These are phyloP conservation scores for Nematopogon swammerdamellus DNA, from an alignment of 2,888 invertebrate species.

Conservation along the genomic window DNA sequence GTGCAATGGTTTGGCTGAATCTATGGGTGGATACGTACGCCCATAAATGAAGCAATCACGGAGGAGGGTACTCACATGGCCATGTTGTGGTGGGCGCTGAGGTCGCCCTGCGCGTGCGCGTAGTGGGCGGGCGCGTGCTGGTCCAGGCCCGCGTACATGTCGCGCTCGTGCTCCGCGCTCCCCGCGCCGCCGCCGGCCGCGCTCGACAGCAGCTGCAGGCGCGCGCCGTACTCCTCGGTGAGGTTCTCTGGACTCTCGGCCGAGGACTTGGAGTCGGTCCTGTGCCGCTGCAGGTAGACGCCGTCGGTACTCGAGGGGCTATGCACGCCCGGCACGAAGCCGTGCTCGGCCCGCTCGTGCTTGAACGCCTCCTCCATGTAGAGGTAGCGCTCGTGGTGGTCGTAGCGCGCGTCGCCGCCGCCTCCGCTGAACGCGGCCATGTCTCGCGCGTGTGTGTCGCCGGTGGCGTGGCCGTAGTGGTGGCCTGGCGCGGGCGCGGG, in stretches of 20 bases:
- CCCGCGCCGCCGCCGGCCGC: constrained; percentile 32
- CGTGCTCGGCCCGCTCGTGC: constrained; percentile 16
- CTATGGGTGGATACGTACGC: too few relatives aligned
- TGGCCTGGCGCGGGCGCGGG: constrained; percentile 7
- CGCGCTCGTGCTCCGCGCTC: constrained; percentile 13
- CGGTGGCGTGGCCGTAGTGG: not conserved
- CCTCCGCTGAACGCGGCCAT: constrained; percentile 24
- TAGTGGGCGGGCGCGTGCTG: not conserved
- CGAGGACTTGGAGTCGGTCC: not conserved
- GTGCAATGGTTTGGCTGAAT: too few relatives aligned
- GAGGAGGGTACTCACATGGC: not conserved
- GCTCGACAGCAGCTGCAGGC: constrained; percentile 13
- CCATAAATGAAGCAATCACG: constrained; percentile 7
- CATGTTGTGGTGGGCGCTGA: constrained; percentile 2
- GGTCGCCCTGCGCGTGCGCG: not conserved
- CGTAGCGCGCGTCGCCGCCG: constrained; percentile 27
- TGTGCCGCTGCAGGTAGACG: constrained; percentile 15
- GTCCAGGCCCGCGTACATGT: not conserved
- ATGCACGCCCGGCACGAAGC: constrained; percentile 20
- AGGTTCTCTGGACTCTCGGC: not conserved
- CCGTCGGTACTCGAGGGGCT: constrained; percentile 20
- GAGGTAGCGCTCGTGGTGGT: constrained; percentile 47
- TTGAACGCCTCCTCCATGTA: constrained; percentile 38
- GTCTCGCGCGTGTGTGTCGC: not conserved
- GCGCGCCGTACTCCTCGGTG: not conserved